phyloP scores from a whole-genome alignment of 2,113 vertebrate species.

The Paramisgurnus dabryanus region DNA sequence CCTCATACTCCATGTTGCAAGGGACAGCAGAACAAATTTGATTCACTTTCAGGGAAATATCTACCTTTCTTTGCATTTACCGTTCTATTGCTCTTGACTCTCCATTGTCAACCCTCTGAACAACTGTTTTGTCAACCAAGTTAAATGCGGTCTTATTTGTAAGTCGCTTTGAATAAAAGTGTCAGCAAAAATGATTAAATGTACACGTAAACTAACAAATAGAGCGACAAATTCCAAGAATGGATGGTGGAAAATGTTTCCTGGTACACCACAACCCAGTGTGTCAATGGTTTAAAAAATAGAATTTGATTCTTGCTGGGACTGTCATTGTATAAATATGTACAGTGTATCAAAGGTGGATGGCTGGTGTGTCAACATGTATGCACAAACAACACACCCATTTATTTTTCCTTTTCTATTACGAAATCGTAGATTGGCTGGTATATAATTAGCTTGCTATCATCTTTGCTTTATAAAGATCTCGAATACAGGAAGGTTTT shows the following conservation, averaged over 20 bases:
- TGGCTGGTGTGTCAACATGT: neutral
- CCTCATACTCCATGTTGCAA: neutral
- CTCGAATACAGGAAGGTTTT: too few species aligned
- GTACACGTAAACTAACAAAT: neutral
- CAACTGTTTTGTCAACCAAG: too few species aligned
- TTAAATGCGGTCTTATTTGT: too few species aligned
- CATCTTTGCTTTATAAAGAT: too few species aligned
- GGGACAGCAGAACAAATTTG: neutral
- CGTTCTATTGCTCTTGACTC: too few species aligned
- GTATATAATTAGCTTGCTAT: too few species aligned
- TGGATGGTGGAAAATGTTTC: neutral
- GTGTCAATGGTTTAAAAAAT: neutral
- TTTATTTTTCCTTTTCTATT: neutral
- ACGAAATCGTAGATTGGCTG: too few species aligned
- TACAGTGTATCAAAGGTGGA: conserved; percentile 9
- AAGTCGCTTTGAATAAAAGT: too few species aligned
- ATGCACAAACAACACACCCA: neutral
- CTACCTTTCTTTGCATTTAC: neutral
- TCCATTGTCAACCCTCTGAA: neutral
- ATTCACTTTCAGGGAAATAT: neutral
- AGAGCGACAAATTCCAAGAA: neutral
- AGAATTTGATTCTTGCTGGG: neutral
- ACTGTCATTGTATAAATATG: neutral
- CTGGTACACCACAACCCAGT: neutral
- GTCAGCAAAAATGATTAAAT: too few species aligned